phyloP scores from a whole-genome alignment of 92 coral and sea anemone genomes.

The Umimayanthus chanpuru region DNA sequence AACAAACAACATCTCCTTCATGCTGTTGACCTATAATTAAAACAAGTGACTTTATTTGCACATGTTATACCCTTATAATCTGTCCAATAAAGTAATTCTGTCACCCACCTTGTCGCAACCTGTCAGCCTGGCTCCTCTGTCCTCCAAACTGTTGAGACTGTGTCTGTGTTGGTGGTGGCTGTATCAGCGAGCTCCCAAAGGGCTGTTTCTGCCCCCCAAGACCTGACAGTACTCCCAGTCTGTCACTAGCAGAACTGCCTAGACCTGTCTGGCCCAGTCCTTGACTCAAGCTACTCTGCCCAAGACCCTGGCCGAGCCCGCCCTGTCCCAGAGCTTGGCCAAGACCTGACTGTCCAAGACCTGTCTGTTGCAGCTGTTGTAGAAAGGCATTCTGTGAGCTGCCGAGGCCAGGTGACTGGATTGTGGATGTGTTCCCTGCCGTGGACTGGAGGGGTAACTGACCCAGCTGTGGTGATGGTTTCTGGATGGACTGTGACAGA shows the following conservation, averaged over 20 bases:
- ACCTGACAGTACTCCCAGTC: conserved; percentile 69
- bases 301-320: conserved; percentile 28
- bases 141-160: conserved; percentile 65
- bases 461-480: conserved; percentile 85
- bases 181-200: conserved; percentile 68
- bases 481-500: conserved; percentile 81
- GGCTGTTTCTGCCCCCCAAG: conserved; percentile 75
- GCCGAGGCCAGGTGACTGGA: conserved; percentile 81
- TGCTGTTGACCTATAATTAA: too few species aligned
- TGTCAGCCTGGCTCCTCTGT: conserved; percentile 77
- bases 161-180: conserved; percentile 65
- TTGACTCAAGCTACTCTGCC: conserved; percentile 38
- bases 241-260: conserved; percentile 70
- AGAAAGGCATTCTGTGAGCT: conserved; percentile 79
- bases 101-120: conserved; percentile 79
- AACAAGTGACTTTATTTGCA: too few species aligned
- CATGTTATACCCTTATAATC: too few species aligned
- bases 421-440: conserved; percentile 60
- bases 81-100: too few species aligned
- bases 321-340: conserved; percentile 34
- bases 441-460: conserved; percentile 70
- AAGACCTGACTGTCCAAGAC: conserved; percentile 65
- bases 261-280: conserved; percentile 31
- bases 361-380: conserved; percentile 85
- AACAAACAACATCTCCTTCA: too few species aligned